Percentiles rank a stretch among this genome's conserved stretches.
Evolutionary conservation across 2,113 vertebrate genomes (phyloP).

Genomic region (Pipra filicauda): DNA sequence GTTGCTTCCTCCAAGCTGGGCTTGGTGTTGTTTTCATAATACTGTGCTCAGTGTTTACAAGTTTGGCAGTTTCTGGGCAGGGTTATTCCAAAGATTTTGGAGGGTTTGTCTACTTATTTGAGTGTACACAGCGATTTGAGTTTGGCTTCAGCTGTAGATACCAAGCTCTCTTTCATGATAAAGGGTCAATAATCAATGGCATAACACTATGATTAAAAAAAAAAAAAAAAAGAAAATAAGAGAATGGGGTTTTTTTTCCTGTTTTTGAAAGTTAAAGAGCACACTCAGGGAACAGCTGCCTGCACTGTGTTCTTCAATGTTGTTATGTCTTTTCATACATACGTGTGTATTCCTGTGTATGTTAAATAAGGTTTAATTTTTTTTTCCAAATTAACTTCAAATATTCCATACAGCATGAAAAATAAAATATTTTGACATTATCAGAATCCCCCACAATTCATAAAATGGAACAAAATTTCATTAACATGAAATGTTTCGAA

Average conservation of each 20-base stretch:
- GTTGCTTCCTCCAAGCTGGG: neutral
- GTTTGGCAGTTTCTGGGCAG: neutral
- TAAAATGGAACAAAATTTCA: neutral
- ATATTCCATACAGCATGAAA: neutral
- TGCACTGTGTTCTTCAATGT: neutral
- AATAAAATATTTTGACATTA: neutral
- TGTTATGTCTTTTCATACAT: neutral
- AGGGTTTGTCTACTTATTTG: neutral
- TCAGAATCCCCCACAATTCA: neutral
- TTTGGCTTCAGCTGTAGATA: neutral
- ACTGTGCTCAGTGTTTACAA: neutral
- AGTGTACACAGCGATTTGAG: neutral
- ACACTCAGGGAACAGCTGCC: neutral
- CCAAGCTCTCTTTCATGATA: neutral
- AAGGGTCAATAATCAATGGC: neutral
- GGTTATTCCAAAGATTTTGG: neutral
- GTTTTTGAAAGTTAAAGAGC: neutral
- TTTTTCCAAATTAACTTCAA: neutral
- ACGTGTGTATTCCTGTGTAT: neutral
- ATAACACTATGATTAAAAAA: neutral
- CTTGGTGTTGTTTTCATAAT: neutral
- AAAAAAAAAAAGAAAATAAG: neutral
- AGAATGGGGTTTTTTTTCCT: neutral
- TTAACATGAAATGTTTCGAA: neutral
- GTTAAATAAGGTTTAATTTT: neutral